Percentiles rank a stretch among this genome's conserved stretches.
phyloP scores from a whole-genome alignment of 1,140 invertebrate species.

The Atta texana region DNA sequence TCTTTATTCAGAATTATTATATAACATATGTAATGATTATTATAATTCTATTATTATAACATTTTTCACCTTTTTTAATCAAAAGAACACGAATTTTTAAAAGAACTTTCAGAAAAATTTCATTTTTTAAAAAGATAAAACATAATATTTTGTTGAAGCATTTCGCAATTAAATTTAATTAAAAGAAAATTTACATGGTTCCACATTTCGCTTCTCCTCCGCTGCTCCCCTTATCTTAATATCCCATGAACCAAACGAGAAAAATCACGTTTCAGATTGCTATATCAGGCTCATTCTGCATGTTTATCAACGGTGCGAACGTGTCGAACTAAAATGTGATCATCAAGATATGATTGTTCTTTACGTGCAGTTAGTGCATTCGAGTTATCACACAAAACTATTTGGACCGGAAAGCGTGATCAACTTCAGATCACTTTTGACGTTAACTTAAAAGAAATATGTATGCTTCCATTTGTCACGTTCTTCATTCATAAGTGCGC shows the following conservation, averaged over 20 bases:
- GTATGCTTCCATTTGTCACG: conserved; percentile 23
- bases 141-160: not conserved
- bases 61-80: not conserved
- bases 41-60: not conserved
- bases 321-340: conserved; percentile 30
- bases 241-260: not conserved
- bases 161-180: not conserved
- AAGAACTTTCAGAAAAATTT: not conserved
- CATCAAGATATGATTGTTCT: not conserved
- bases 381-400: conserved; percentile 18
- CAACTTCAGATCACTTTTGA: conserved; percentile 22
- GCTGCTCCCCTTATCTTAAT: not conserved
- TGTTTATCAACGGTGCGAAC: conserved; percentile 30
- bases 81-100: not conserved
- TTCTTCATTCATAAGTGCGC: not conserved
- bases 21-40: not conserved
- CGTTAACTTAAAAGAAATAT: conserved; percentile 25
- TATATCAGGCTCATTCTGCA: not conserved
- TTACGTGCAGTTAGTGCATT: conserved; percentile 27
- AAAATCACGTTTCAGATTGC: conserved; percentile 40
- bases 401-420: conserved; percentile 22
- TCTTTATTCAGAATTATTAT: not conserved
- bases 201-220: not conserved
- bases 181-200: not conserved
- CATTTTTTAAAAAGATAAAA: not conserved